phyloP scores from a whole-genome alignment of 2,113 vertebrate genomes.

The Planiliza haematocheilus region DNA sequence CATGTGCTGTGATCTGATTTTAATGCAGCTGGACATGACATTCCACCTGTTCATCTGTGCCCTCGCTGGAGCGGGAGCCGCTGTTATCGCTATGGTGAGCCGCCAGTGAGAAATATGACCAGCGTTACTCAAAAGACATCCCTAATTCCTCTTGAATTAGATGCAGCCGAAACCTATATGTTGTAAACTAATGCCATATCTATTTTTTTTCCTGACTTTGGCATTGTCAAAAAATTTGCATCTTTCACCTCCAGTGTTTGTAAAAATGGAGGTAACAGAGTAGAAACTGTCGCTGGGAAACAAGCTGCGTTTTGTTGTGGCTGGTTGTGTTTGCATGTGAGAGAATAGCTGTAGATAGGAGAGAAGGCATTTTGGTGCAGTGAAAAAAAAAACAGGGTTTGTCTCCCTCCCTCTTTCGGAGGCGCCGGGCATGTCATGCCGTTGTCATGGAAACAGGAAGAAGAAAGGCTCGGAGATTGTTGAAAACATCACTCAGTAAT shows the following conservation, averaged over 20 bases:
- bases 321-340: slow-evolving; percentile 32
- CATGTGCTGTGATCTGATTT: slow-evolving; percentile 36
- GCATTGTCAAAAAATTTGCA: too few species aligned
- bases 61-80: slow-evolving; percentile 96
- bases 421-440: slow-evolving; percentile 75
- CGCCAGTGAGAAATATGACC: background rate
- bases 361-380: slow-evolving; percentile 73
- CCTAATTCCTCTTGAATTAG: background rate
- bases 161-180: background rate
- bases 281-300: slow-evolving; percentile 3
- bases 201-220: background rate
- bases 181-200: background rate
- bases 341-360: slow-evolving; percentile 50
- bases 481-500: slow-evolving; percentile 80
- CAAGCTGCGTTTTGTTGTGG: slow-evolving; percentile 31
- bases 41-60: slow-evolving; percentile 99
- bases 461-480: slow-evolving; percentile 81
- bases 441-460: slow-evolving; percentile 87
- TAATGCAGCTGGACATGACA: slow-evolving; percentile 94
- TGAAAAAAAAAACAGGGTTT: slow-evolving; percentile 67
- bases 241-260: too few species aligned
- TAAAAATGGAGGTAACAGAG: background rate
- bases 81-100: slow-evolving; percentile 98
- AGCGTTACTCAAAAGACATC: background rate
- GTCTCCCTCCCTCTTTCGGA: slow-evolving; percentile 71